A percentile compares a stretch with the other conserved stretches of the same genome.
Conservation (phyloP, 2,113 vertebrate species). For the Ivindomyrus marchei region DNA sequence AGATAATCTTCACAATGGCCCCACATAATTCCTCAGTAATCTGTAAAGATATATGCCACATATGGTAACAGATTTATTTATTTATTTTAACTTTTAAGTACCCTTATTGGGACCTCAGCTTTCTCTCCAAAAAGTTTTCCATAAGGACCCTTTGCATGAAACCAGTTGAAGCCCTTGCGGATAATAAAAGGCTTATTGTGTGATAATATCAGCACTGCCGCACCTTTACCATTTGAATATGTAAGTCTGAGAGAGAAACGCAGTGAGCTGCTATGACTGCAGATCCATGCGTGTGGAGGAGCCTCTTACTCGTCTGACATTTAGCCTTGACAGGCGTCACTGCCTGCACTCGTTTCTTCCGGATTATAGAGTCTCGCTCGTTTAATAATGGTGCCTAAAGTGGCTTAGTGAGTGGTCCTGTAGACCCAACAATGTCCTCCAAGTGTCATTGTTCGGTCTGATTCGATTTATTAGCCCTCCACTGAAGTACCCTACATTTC, state of each 20-base stretch:
- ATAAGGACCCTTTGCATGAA: slow-evolving; percentile 3
- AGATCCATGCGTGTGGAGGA: background rate
- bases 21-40: background rate
- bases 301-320: background rate
- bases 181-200: slow-evolving; percentile 18
- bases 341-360: background rate
- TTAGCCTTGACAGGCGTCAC: background rate
- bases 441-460: background rate
- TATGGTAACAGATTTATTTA: background rate
- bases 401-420: background rate
- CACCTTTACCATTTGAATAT: slow-evolving; percentile 12
- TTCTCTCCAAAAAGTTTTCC: background rate
- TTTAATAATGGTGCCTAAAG: background rate
- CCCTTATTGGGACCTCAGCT: background rate
- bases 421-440: background rate
- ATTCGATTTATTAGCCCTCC: background rate
- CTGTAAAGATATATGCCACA: background rate
- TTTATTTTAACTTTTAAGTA: background rate
- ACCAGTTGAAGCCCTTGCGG: background rate
- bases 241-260: slow-evolving; percentile 23
- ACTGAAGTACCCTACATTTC: no score
- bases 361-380: background rate
- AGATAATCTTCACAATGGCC: background rate
- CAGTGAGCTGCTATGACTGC: slow-evolving; percentile 14
- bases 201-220: background rate